phyloP scores from a whole-genome alignment of 2,797 vertebrate genomes.

The Falco concolor region DNA sequence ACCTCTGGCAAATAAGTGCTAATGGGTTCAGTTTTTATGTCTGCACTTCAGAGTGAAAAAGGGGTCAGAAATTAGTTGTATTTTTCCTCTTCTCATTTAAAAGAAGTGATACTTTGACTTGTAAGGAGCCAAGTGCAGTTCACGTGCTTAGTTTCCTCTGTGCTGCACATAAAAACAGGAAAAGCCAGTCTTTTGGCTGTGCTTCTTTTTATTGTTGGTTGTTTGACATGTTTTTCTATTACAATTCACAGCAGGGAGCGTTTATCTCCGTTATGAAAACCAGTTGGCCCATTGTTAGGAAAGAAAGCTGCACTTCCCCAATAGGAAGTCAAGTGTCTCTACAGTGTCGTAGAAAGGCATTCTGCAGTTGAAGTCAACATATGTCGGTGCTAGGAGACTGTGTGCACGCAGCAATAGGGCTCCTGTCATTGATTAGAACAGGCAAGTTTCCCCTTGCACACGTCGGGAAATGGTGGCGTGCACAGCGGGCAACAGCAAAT shows the following conservation, averaged over 20 bases:
- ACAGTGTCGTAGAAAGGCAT: neutral
- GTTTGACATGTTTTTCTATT: conserved; percentile 67
- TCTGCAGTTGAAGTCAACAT: neutral
- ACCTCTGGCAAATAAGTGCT: neutral
- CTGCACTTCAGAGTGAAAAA: conserved; percentile 5
- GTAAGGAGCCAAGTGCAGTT: conserved; percentile 31
- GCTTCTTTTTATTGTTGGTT: conserved; percentile 55
- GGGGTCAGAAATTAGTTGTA: neutral
- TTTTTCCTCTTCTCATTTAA: conserved; percentile 16
- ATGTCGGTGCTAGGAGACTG: neutral
- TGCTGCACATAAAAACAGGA: conserved; percentile 55
- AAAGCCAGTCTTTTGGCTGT: conserved; percentile 45
- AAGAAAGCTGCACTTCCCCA: conserved; percentile 44
- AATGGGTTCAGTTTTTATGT: conserved; percentile 35
- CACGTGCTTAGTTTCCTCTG: conserved; percentile 40
- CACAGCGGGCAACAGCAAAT: neutral
- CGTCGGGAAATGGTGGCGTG: rapidly evolving
- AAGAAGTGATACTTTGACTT: conserved; percentile 44
- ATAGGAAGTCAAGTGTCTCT: conserved; percentile 55
- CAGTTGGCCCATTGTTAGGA: conserved; percentile 58
- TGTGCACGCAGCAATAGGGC: neutral
- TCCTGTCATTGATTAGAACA: neutral
- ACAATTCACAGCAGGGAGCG: conserved; percentile 52
- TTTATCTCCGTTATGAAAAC: conserved; percentile 61
- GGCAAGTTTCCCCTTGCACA: neutral